Evolutionary conservation across 2,797 vertebrate genomes (phyloP).

Genomic region (Poeciliopsis gracilis): DNA sequence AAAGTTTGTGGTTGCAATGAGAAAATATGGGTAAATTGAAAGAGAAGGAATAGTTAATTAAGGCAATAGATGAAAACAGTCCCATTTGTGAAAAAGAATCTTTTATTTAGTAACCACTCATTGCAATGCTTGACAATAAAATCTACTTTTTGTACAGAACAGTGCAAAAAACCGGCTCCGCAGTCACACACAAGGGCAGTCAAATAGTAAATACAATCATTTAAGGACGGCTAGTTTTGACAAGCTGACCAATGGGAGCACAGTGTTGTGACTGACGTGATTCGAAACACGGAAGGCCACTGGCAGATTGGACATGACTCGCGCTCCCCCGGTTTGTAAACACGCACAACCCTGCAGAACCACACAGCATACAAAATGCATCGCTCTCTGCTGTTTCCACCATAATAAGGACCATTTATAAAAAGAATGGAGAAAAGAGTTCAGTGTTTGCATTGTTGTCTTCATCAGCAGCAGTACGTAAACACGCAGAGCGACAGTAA

Average conservation of each 20-base stretch:
- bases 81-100: constrained; percentile 54
- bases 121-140: constrained; percentile 52
- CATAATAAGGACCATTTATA: constrained; percentile 55
- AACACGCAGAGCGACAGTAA: constrained; percentile 64
- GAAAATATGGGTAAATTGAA: neutral
- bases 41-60: neutral
- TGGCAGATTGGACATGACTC: constrained; percentile 59
- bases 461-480: constrained; percentile 38
- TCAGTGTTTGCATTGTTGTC: constrained; percentile 36
- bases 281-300: constrained; percentile 71
- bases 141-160: constrained; percentile 44
- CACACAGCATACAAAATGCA: constrained; percentile 45
- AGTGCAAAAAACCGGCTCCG: constrained; percentile 57
- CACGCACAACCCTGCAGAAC: constrained; percentile 27
- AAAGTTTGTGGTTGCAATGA: neutral
- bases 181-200: constrained; percentile 58
- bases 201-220: constrained; percentile 72
- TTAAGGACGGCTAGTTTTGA: constrained; percentile 40
- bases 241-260: constrained; percentile 61
- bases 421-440: constrained; percentile 56
- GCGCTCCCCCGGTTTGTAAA: constrained; percentile 50
- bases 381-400: constrained; percentile 37
- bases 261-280: constrained; percentile 55
- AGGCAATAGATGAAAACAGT: neutral
- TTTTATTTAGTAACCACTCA: constrained; percentile 71